Evolutionary conservation across 2,797 vertebrate species (phyloP), one percentile per base, ranked within the genome.

Genomic region (Varecia variegata): DNA sequence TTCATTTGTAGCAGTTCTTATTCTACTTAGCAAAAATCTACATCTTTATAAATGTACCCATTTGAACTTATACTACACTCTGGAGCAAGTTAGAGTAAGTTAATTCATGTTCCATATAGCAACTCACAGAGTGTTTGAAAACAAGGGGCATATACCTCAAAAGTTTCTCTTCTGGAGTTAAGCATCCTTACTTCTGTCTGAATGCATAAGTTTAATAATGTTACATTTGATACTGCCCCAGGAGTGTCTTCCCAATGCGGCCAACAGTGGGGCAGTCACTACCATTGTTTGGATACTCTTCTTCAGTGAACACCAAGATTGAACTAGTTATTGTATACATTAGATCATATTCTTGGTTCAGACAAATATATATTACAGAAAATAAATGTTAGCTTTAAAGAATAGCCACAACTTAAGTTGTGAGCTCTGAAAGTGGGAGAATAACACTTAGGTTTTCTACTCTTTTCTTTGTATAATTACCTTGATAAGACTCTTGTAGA

Each of bases 21-120:
- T 45, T 80, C 52, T 94, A 68, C 67, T 80, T 80, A 93, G 38
- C 40, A 86, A 93, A 88, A 92, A 65, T 58, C 20, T 92, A 73
- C 27, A 87, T 83, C 21, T 71, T 90, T 60, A 38, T 73, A 90
- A 90, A 92, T 32, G 35, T 54, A 54, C 27, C 40, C 56, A 54
- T 18, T 96, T 40, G 35, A 94, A 89, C 32, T 62, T 79, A 62
- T 7, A 73, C 23, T 80, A 10, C 3, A 47, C 27, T 74, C 80
- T 7, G 21, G 43, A 92, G 54, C 21, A 81, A 76, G n/a, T 65
- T 84, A 84, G 14, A 87, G 10, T 43, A 71, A 70, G 47, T 87
- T 83, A 81, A 76, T 85, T 82, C n/a, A 12, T n/a, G 14, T 76
- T 77, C 27, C 43, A 77, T 56, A 27, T 0, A 62, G 68, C 32